Evolutionary conservation across 2,113 vertebrate genomes (phyloP), one percentile per base, ranked within the genome.

Genomic region (Brachypteracias leptosomus): DNA sequence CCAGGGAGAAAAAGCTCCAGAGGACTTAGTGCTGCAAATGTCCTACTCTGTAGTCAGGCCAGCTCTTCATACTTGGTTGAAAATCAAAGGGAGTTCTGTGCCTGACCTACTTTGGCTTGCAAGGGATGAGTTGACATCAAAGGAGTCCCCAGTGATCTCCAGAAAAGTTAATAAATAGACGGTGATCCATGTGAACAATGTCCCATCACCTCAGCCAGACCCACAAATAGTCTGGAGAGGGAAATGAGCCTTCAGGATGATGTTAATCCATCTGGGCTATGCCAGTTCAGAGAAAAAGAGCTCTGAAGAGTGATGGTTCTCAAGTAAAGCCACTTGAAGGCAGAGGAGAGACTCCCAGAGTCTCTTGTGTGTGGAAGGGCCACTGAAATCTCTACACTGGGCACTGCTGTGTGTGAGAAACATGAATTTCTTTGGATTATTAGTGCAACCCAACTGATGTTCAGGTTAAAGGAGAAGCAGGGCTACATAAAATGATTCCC

Each of bases 41-140:
- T 52, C 79, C 89, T 29, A 2, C 66, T 89, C 88, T 76, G 40
- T 0, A 62, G 58, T 46, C 66, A 72, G 57, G 73, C 75, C 85
- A 93, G 71, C 71, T 83, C 74, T 74, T 81, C 52, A 2, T 10
- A 66, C 49, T 57, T 58, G 88, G 66, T 83, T 80, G 74, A 54
- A 87, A 94, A 87, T 67, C 89, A 89, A 95, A 74, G 44, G 44
- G 55, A 90, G 46, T 67, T 91, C 80, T 74, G 68, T 78, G 80
- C 65, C 77, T 93, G 84, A 92, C 84, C 93, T 93, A 84, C 51
- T 82, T 59, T 54, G 87, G 84, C 89, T 89, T 67, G 73, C 67
- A 87, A 81, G 61, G 80, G 87, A 91, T 87, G 61, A 89, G 93
- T 84, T 91, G 93, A 94, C 84, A 93, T 89, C 89, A 87, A 95